Conservation (phyloP, 2,797 vertebrate species). For the Phataginus tetradactyla region DNA sequence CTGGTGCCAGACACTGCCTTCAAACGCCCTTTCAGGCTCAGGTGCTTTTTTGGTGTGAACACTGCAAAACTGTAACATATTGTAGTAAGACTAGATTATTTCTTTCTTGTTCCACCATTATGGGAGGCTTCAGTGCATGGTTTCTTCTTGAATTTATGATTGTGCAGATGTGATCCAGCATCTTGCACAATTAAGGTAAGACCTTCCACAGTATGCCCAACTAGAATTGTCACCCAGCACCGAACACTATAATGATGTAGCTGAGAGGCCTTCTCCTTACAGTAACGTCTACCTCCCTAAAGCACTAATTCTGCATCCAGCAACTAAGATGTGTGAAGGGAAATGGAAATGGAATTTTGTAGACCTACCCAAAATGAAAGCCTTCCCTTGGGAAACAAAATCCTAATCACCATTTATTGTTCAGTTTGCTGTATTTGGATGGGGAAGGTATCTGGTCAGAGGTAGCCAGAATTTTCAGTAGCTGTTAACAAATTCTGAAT, state of each 20-base stretch:
- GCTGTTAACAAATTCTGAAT: slow-evolving; percentile 48
- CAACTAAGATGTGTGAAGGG: neutral
- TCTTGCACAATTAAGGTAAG: neutral
- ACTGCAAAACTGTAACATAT: neutral
- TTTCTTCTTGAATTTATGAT: neutral
- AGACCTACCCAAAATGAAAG: slow-evolving; percentile 1
- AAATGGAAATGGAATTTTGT: neutral
- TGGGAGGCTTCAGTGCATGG: neutral
- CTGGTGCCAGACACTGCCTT: neutral
- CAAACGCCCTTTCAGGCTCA: neutral
- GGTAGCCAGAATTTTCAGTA: slow-evolving; percentile 46
- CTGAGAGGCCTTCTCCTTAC: neutral
- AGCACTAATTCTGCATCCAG: neutral
- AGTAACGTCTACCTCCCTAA: neutral
- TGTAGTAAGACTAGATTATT: neutral
- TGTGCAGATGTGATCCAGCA: neutral
- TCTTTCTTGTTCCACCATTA: neutral
- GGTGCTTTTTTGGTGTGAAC: neutral
- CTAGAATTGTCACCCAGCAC: neutral
- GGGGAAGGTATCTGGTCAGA: neutral
- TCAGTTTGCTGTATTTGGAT: slow-evolving; percentile 26
- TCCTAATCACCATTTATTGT: slow-evolving; percentile 27
- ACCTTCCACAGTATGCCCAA: neutral
- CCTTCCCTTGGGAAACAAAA: slow-evolving; percentile 16
- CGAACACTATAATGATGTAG: neutral